Percentiles rank a stretch among this genome's conserved stretches.
Evolutionary conservation across 2,888 invertebrate genomes (phyloP).

Genomic region (Lasioglossum villosulum): DNA sequence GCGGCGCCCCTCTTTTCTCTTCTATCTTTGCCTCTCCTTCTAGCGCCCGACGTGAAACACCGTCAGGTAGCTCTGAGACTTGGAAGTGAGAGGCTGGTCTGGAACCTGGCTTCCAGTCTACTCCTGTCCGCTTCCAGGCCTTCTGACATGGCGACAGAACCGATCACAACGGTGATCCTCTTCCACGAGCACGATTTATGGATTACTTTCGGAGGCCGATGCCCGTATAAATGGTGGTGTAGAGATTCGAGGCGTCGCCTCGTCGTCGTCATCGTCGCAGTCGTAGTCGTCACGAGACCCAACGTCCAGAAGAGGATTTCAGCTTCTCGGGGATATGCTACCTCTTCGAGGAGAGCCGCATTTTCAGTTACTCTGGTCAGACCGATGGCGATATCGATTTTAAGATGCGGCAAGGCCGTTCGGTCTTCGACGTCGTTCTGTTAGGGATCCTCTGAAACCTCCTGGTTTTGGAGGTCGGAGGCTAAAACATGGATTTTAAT

Average conservation of each 20-base stretch:
- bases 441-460: not conserved
- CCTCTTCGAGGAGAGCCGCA: not conserved
- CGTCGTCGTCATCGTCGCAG: not conserved
- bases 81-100: not conserved
- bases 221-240: not conserved
- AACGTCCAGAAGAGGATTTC: not conserved
- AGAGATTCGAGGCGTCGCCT: not conserved
- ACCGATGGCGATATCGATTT: not conserved
- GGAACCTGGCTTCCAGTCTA: slow-evolving; percentile 24
- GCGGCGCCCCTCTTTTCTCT: slow-evolving; percentile 24
- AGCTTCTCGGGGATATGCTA: not conserved
- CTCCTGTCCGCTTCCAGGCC: slow-evolving; percentile 8
- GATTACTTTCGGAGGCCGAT: slow-evolving; percentile 13
- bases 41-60: slow-evolving; percentile 45
- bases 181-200: slow-evolving; percentile 32
- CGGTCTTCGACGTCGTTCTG: not conserved
- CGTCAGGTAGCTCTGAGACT: slow-evolving; percentile 43
- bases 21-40: slow-evolving; percentile 23
- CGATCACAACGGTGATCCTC: slow-evolving; percentile 37
- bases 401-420: not conserved
- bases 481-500: not conserved
- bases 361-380: not conserved
- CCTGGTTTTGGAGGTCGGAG: not conserved
- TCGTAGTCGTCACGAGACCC: no score
- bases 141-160: slow-evolving; percentile 37